Percentiles rank a stretch among this genome's conserved stretches.
These are phyloP conservation scores for Tetropium fuscum DNA, from an alignment of 2,888 invertebrate species.

Conservation along the genomic window DNA sequence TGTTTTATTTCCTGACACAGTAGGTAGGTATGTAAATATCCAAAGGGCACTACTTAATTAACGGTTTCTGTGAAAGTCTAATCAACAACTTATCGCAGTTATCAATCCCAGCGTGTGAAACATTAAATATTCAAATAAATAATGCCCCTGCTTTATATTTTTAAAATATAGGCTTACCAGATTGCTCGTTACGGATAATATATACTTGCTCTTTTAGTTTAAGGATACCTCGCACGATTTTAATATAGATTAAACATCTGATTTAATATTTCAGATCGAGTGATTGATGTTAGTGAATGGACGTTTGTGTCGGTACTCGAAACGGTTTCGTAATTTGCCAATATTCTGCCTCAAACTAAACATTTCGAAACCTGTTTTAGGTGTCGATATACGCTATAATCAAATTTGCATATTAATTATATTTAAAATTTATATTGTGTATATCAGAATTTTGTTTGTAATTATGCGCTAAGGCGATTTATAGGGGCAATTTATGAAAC, in stretches of 20 bases:
- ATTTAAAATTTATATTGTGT: constrained; percentile 32
- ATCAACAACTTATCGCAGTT: too few relatives aligned
- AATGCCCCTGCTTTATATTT: too few relatives aligned
- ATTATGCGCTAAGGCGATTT: constrained; percentile 4
- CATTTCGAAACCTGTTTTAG: constrained; percentile 35
- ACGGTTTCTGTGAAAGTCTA: too few relatives aligned
- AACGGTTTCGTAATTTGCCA: constrained; percentile 28
- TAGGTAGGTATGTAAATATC: too few relatives aligned
- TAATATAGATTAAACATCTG: constrained; percentile 53
- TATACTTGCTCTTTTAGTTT: neutral
- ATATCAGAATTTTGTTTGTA: constrained; percentile 19
- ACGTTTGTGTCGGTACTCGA: constrained; percentile 31
- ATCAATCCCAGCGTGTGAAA: too few relatives aligned
- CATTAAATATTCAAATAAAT: too few relatives aligned
- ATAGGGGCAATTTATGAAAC: neutral
- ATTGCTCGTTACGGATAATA: neutral
- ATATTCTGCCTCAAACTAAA: constrained; percentile 30
- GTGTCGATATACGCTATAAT: constrained; percentile 39
- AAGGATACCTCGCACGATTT: constrained; percentile 41
- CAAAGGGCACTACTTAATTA: too few relatives aligned
- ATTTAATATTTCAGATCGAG: constrained; percentile 38
- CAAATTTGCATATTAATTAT: constrained; percentile 47
- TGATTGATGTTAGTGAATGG: constrained; percentile 56
- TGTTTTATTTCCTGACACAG: too few relatives aligned
- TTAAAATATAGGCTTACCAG: neutral